Percentiles rank a stretch among this genome's conserved stretches.
These are phyloP conservation scores for Centruroides vittatus DNA, from an alignment of 1,140 invertebrate species.

Conservation along the genomic window DNA sequence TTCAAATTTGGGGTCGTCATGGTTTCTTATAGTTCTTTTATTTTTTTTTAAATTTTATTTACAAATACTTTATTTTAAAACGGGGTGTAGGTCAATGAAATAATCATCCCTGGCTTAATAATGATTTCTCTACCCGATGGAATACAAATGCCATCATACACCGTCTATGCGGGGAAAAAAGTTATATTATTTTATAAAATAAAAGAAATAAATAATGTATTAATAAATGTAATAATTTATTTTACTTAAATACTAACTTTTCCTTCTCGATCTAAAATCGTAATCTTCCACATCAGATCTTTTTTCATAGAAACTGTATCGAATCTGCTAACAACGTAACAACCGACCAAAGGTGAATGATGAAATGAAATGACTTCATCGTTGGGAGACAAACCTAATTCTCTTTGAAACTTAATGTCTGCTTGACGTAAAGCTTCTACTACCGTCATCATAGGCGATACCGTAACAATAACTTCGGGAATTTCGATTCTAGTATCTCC, in stretches of 20 bases:
- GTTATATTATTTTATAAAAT: background rate
- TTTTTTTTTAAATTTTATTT: no score
- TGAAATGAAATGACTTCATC: slow-evolving; percentile 4
- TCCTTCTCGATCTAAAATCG: slow-evolving; percentile 3
- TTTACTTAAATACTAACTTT: background rate
- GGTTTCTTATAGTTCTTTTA: no score
- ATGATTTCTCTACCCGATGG: slow-evolving; percentile 3
- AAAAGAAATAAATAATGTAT: background rate
- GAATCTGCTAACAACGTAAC: slow-evolving; percentile 1
- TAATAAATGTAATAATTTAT: background rate
- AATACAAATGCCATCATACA: slow-evolving; percentile 4
- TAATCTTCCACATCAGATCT: slow-evolving; percentile 2
- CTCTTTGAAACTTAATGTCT: slow-evolving; percentile 7
- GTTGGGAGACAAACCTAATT: slow-evolving; percentile 1
- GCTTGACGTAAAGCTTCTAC: slow-evolving; percentile 9
- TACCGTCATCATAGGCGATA: slow-evolving; percentile 11
- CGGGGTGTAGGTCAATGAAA: slow-evolving; percentile 4
- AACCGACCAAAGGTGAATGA: slow-evolving; percentile 2
- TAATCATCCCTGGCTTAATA: slow-evolving; percentile 4
- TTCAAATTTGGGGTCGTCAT: no score
- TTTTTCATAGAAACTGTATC: background rate
- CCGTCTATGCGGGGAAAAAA: background rate
- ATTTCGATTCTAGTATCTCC: background rate
- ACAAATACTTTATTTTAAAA: background rate
- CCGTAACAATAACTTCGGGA: slow-evolving; percentile 3